Evolutionary conservation across 2,113 vertebrate species (phyloP).

Genomic region (Tursiops truncatus): DNA sequence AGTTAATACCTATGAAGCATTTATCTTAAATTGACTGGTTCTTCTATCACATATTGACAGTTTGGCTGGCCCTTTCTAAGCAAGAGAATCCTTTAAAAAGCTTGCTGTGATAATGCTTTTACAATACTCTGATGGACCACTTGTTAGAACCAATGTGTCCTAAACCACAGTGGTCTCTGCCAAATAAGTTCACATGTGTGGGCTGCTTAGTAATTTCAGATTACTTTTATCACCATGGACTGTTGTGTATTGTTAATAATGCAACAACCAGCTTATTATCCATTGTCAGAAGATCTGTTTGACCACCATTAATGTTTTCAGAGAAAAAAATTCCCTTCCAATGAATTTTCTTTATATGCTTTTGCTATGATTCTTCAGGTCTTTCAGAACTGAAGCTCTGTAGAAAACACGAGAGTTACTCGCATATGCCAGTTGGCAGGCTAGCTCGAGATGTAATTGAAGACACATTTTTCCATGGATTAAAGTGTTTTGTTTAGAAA

Average conservation of each 20-base stretch:
- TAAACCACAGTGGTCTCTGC: not conserved
- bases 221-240: not conserved
- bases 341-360: not conserved
- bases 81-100: not conserved
- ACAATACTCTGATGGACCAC: not conserved
- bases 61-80: not conserved
- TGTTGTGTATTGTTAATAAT: not conserved
- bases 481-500: slow-evolving; percentile 76
- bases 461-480: slow-evolving; percentile 73
- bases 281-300: not conserved
- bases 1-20: not conserved
- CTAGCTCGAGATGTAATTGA: slow-evolving; percentile 70
- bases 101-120: not conserved
- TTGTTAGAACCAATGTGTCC: not conserved
- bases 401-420: not conserved
- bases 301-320: not conserved
- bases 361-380: not conserved
- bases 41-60: not conserved
- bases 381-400: slow-evolving; percentile 51
- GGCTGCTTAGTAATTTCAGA: slow-evolving; percentile 13
- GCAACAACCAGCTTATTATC: not conserved
- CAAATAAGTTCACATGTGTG: not conserved
- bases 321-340: not conserved
- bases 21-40: not conserved
- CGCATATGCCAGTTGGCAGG: slow-evolving; percentile 1